phyloP scores from a whole-genome alignment of 2,888 invertebrate species.

The Mythimna albipuncta region DNA sequence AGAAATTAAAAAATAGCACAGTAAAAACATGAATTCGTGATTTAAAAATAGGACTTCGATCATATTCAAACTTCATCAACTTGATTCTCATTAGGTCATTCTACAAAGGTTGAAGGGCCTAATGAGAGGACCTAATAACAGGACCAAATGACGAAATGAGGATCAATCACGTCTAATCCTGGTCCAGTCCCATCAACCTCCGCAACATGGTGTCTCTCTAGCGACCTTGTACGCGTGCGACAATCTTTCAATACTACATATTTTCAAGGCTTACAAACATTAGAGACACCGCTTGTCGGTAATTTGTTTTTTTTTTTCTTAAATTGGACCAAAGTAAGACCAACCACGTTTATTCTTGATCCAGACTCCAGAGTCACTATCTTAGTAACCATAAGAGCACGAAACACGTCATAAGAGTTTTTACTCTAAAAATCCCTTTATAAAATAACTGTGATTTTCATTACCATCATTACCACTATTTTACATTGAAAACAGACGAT shows the following conservation, averaged over 20 bases:
- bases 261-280: background rate
- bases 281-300: background rate
- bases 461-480: background rate
- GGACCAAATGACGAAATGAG: too few species aligned
- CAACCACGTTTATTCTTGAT: background rate
- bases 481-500: too few species aligned
- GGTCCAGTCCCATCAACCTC: background rate
- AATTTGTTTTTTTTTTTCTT: background rate
- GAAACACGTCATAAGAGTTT: background rate
- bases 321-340: background rate
- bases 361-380: background rate
- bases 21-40: too few species aligned
- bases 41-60: too few species aligned
- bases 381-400: background rate
- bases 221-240: background rate
- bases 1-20: too few species aligned
- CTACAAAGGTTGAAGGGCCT: too few species aligned
- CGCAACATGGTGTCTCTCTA: background rate
- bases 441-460: background rate
- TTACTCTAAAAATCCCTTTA: background rate
- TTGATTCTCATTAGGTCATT: too few species aligned
- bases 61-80: too few species aligned
- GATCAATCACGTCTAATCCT: too few species aligned
- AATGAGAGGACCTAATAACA: too few species aligned
- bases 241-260: background rate